Evolutionary conservation across 2,113 vertebrate species (phyloP).

Genomic region (Hippotragus niger): DNA sequence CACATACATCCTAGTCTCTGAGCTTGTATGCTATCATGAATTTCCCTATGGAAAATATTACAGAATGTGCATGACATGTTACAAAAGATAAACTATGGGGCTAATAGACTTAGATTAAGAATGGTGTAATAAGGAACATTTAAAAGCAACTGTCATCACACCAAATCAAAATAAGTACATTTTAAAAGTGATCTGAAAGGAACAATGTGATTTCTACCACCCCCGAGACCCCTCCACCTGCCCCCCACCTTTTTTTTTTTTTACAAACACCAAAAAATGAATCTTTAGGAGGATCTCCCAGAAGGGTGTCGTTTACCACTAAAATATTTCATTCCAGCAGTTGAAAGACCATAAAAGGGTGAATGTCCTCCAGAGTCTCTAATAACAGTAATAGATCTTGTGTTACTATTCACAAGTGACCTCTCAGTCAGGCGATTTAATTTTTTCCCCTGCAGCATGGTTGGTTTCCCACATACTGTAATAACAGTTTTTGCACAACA

Average conservation of each 20-base stretch:
- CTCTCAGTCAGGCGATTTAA: constrained; percentile 76
- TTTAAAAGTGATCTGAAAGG: constrained; percentile 25
- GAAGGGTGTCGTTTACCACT: constrained; percentile 70
- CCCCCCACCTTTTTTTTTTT: neutral
- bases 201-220: neutral
- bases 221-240: neutral
- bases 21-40: neutral
- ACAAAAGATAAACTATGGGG: neutral
- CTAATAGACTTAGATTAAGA: constrained; percentile 15
- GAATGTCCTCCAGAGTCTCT: constrained; percentile 71
- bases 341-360: constrained; percentile 76
- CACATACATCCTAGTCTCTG: neutral
- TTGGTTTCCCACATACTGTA: constrained; percentile 72
- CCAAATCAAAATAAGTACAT: constrained; percentile 41
- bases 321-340: constrained; percentile 75
- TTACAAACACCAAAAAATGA: constrained; percentile 54
- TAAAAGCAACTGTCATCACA: neutral
- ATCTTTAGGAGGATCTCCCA: constrained; percentile 70
- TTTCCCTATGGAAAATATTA: neutral
- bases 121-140: neutral
- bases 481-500: constrained; percentile 76
- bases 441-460: constrained; percentile 69
- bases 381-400: constrained; percentile 79
- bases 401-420: constrained; percentile 77
- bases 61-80: neutral